Base-by-base conservation (phyloP, 1,140 invertebrate species). In the Drosophila sproati region DNA sequence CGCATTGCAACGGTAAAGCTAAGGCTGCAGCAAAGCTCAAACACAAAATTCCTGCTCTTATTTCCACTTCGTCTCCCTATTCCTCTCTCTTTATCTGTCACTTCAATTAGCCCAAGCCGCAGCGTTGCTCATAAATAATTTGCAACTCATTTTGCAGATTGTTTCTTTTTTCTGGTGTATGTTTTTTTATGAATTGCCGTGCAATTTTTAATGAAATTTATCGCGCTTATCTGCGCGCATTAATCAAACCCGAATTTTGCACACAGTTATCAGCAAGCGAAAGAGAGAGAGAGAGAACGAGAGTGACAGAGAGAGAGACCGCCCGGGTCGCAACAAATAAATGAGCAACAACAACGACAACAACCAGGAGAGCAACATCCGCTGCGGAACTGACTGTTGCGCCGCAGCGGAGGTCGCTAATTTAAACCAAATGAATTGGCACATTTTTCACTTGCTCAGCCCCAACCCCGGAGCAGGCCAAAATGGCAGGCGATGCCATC, bases 371-470 rank as follows among this genome's bases (percentile, higher is more conserved):
- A 64, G 47, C 2, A n/a, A 29, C 66, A 60, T 55, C 64, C 74
- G 55, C 12, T 51, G 35, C 59, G 81, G 62, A 82, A 77, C 78
- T 71, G 67, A 82, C 85, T 88, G 83, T 89, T 89, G 85, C 86
- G 59, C 54, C 56, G 43, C 50, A 71, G 74, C 81, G 88, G 82
- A 86, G 79, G 77, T 80, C 82, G 91, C 85, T 92, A 92, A 92
- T 92, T 92, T 91, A 90, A 91, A 92, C 86, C 81, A 92, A 92
- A 92, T 92, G 91, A 92, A 92, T 92, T 92, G 91, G 90, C 91
- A 92, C 80, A 91, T 91, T 92, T 92, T 92, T 92, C 90, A 91
- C 85, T 91, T 91, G 80, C 39, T 41, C 57, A 5, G 70, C n/a
- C 61, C 20, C 28, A 34, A 12, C 52, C 12, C 2, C n/a, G 31